Conservation (phyloP, 2,113 vertebrate genomes). For the Lagopus leucura region DNA sequence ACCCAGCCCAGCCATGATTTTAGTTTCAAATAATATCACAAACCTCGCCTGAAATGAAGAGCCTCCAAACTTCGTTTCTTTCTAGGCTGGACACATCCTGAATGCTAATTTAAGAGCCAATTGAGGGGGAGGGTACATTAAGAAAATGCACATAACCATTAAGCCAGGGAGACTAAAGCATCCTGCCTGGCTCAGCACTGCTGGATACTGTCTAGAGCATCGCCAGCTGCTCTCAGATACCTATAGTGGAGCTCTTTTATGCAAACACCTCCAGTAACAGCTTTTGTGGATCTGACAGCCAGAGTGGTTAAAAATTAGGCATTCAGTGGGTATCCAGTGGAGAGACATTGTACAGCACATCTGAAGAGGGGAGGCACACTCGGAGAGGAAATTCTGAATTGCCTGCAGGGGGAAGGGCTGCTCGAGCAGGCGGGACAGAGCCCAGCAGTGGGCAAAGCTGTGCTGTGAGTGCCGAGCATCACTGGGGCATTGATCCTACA, state of each 20-base stretch:
- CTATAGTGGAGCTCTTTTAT: constrained; percentile 66
- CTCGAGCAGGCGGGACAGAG: not conserved
- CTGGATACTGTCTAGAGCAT: constrained; percentile 67
- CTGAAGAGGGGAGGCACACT: constrained; percentile 52
- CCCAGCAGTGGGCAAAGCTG: not conserved
- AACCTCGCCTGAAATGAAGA: not conserved
- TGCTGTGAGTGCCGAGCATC: not conserved
- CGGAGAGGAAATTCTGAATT: not conserved
- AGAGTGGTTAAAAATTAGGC: constrained; percentile 72
- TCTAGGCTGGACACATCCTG: constrained; percentile 24
- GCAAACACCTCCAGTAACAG: constrained; percentile 69
- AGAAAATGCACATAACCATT: constrained; percentile 59
- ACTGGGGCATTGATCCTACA: not conserved
- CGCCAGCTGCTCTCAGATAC: constrained; percentile 67
- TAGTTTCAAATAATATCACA: not conserved
- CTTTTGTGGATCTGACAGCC: constrained; percentile 72
- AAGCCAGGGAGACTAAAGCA: constrained; percentile 66
- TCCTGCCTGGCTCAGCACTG: constrained; percentile 56
- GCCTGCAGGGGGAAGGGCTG: constrained; percentile 38
- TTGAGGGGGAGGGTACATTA: constrained; percentile 51
- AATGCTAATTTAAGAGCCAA: constrained; percentile 62
- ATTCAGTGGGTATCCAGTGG: constrained; percentile 65
- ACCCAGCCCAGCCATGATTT: not conserved
- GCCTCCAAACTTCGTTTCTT: constrained; percentile 40
- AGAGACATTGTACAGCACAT: constrained; percentile 69